These are phyloP conservation scores for Chalcis sispes DNA, from an alignment of 2,888 invertebrate genomes.

Conservation along the genomic window DNA sequence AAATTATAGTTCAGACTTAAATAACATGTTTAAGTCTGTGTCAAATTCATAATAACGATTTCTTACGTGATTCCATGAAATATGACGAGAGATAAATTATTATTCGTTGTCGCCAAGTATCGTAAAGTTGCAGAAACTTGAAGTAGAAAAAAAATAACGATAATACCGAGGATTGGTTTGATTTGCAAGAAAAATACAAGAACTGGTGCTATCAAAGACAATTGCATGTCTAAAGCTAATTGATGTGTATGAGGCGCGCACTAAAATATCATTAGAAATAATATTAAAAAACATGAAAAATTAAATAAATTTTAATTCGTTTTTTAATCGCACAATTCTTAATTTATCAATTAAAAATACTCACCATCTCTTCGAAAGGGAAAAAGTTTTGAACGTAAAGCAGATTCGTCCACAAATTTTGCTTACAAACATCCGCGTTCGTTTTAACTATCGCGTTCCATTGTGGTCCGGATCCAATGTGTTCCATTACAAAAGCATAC, in stretches of 20 bases:
- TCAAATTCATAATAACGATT: background rate
- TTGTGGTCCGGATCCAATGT: slow-evolving; percentile 81
- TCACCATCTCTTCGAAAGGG: slow-evolving; percentile 83
- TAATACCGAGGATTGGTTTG: slow-evolving; percentile 78
- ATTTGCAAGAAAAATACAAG: slow-evolving; percentile 81
- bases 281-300: background rate
- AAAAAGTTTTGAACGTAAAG: slow-evolving; percentile 84
- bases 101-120: slow-evolving; percentile 79
- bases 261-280: slow-evolving; percentile 75
- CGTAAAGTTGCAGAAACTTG: slow-evolving; percentile 81
- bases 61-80: slow-evolving; percentile 84
- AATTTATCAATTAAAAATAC: slow-evolving; percentile 53
- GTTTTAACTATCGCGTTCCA: slow-evolving; percentile 82
- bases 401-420: slow-evolving; percentile 83
- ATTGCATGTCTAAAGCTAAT: slow-evolving; percentile 85
- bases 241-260: slow-evolving; percentile 88
- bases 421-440: slow-evolving; percentile 82
- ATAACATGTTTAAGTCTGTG: background rate
- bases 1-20: slow-evolving; percentile 60
- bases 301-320: too few relatives aligned
- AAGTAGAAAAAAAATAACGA: slow-evolving; percentile 79
- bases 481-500: slow-evolving; percentile 83
- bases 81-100: slow-evolving; percentile 81
- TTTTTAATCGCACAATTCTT: too few relatives aligned
- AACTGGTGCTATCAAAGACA: slow-evolving; percentile 82